Conservation (phyloP, 92 coral and sea anemone genomes). For the Scolanthus callimorphus region DNA sequence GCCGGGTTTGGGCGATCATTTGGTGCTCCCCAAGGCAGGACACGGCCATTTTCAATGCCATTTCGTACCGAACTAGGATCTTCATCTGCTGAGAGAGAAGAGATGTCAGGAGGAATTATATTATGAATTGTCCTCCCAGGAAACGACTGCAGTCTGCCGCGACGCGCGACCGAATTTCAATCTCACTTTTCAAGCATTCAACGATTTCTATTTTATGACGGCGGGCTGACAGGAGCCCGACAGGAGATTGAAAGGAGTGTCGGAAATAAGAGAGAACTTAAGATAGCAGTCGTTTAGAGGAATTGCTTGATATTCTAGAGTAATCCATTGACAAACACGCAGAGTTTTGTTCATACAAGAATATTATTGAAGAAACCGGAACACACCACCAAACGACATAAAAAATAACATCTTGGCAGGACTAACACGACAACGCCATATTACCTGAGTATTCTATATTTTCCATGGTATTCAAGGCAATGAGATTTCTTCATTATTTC, state of each 20-base stretch:
- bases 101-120: slow-evolving; percentile 1
- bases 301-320: neutral
- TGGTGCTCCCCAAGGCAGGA: slow-evolving; percentile 80
- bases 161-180: too few species aligned
- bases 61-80: slow-evolving; percentile 29
- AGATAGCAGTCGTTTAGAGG: neutral
- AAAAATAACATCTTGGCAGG: slow-evolving; percentile 13
- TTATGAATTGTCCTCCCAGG: too few species aligned
- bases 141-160: too few species aligned
- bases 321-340: too few species aligned
- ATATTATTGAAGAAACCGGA: neutral
- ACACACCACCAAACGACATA: neutral
- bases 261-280: neutral
- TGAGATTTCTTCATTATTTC: slow-evolving; percentile 60
- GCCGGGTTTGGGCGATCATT: slow-evolving; percentile 51
- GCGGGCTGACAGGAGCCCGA: too few species aligned
- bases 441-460: slow-evolving; percentile 73
- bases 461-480: slow-evolving; percentile 65
- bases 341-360: too few species aligned
- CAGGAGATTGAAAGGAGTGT: neutral
- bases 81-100: slow-evolving; percentile 40
- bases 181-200: too few species aligned
- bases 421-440: too few species aligned
- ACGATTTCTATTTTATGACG: too few species aligned
- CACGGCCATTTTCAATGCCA: slow-evolving; percentile 48